Base-by-base conservation (phyloP, 2,888 invertebrate genomes). In the Chymomyza fuscimana region DNA sequence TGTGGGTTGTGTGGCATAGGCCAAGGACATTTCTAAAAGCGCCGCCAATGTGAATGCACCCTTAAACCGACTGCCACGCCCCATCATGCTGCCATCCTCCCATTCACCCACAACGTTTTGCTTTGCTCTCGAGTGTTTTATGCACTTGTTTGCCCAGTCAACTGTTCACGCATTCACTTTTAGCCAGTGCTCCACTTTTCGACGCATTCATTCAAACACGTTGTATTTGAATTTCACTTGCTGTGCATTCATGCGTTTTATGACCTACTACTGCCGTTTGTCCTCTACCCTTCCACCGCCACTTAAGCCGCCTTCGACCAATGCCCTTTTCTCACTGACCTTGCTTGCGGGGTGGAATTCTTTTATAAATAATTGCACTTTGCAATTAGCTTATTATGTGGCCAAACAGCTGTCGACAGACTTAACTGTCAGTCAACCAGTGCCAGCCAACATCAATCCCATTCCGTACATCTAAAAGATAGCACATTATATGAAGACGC, bases 101-200 rank as follows among this genome's bases (percentile, higher is more conserved):
- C 9, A 19, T n/a, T 4, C 54, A 54, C 16, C 19, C 16, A 52
- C 19, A 32, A 32, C 58, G 25, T 12, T 52, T 32, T 54, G 54
- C 22, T 19, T n/a, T 51, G 12, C 40, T 3, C 22, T 66, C 62
- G 52, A 29, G 46, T 64, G 69, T 64, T 67, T 70, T 76, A 58
- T 69, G 61, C 65, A 68, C 72, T 72, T 72, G 66, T 78, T 82
- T 82, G 68, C 65, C 51, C 72, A 82, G 81, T 72, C 70, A 80
- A 80, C 78, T 78, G 82, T 76, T 70, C 64, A 74, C 61, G 65
- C 72, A 74, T 80, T 78, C 72, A 74, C 69, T 72, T n/a, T 78
- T 70, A 60, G 65, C 65, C 52, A 12, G 10, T 16, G 64, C 36
- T 63, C 62, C 69, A 66, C 72, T 72, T 72, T 56, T 76, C 69